Base-by-base conservation (phyloP, 1,140 invertebrate species). In the Macrocentrus cingulum region DNA sequence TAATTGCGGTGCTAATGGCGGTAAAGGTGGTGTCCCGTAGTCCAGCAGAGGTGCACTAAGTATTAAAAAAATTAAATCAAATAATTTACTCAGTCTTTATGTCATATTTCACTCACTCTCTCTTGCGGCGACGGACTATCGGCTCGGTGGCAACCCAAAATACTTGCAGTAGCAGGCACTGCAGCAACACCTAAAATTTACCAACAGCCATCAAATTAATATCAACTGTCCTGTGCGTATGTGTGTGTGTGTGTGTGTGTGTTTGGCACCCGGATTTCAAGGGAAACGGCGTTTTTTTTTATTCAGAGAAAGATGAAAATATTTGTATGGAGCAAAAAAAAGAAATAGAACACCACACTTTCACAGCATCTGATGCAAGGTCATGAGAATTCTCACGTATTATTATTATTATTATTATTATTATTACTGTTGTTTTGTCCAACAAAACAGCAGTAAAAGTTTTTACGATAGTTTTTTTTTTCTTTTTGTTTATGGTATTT, bases 161-260 rank as follows among this genome's bases (percentile, higher is more conserved):
- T 20, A 22, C 13, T 7, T 66, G 66, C 55, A 79, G 61, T 53
- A 79, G 62, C 39, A 77, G 45, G 58, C 70, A 76, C 52, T 72
- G 74, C 52, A 80, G 65, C 55, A 80, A 42, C 60, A 81, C 68
- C 81, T 83, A 66, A 48, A 76, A 77, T 51, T 19, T 29, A n/a
- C n/a, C 18, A 56, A 13, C 13, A 13, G 29, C 23, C 36, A 53
- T 41, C n/a, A 36, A 37, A 11, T 1, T 46, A 15, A 39, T 46
- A 42, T 42, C 29, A 9, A 25, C 13, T 25, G 19, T 9, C n/a
- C 3, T 48, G 37, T 60, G 54, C 22, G 7, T n/a, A n/a, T n/a
- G n/a, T n/a, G n/a, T n/a, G n/a, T n/a, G n/a, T n/a, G n/a, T n/a
- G n/a, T n/a, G n/a, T n/a, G 55, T 62, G 60, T 58, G 36, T 41